phyloP scores from a whole-genome alignment of 1,140 invertebrate species.

The Onthophagus taurus region DNA sequence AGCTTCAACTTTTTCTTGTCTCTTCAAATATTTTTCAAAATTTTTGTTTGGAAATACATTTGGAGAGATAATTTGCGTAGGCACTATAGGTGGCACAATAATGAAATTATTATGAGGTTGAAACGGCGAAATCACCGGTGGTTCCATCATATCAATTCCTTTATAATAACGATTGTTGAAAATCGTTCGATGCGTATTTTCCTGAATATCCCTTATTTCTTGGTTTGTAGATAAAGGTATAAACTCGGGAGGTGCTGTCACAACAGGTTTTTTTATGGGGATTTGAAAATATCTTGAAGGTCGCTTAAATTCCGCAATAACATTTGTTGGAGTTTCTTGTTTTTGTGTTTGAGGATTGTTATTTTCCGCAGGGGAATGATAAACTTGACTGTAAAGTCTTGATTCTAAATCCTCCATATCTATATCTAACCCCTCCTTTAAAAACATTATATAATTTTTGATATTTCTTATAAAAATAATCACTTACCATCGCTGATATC shows the following conservation, averaged over 20 bases:
- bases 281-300: slow-evolving; percentile 7
- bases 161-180: too few relatives aligned
- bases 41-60: neutral
- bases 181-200: too few relatives aligned
- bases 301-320: too few relatives aligned
- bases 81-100: neutral
- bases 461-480: too few relatives aligned
- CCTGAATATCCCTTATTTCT: too few relatives aligned
- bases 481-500: too few relatives aligned
- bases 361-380: slow-evolving; percentile 20
- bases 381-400: slow-evolving; percentile 36
- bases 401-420: slow-evolving; percentile 39
- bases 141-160: too few relatives aligned
- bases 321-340: neutral
- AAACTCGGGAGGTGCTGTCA: too few relatives aligned
- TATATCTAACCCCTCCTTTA: slow-evolving; percentile 17
- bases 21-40: slow-evolving; percentile 5
- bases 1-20: neutral
- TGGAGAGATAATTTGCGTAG: slow-evolving; percentile 4
- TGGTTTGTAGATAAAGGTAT: too few relatives aligned
- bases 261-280: too few relatives aligned
- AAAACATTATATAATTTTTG: too few relatives aligned
- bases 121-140: neutral
- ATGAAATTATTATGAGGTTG: slow-evolving; percentile 8
- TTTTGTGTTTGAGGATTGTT: neutral